Conservation (phyloP, 1,140 invertebrate genomes). For the Araneus ventricosus region DNA sequence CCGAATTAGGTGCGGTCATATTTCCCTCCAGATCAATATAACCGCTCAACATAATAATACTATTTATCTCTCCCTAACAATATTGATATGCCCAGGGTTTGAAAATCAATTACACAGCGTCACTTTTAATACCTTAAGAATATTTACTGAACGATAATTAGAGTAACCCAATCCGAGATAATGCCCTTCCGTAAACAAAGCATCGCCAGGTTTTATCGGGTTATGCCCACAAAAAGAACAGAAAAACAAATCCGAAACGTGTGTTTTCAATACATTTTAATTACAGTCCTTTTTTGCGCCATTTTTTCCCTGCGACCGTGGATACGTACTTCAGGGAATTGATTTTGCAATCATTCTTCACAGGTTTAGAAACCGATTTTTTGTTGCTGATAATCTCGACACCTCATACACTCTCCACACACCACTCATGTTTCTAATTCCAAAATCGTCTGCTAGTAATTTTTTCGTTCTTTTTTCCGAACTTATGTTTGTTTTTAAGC, state of each 20-base stretch:
- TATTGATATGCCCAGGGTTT: neutral
- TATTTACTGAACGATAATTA: conserved; percentile 30
- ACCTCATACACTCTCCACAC: neutral
- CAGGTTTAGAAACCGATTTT: conserved; percentile 2
- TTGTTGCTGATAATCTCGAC: conserved; percentile 19
- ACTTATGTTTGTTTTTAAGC: conserved; percentile 25
- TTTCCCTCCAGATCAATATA: neutral
- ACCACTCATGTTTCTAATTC: conserved; percentile 33
- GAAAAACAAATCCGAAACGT: conserved; percentile 26
- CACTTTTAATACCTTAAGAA: conserved; percentile 36
- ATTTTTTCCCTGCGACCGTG: neutral
- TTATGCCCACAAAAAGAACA: neutral
- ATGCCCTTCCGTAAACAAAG: neutral
- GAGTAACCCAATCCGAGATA: conserved; percentile 6
- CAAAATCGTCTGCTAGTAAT: neutral
- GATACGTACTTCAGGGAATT: conserved; percentile 24
- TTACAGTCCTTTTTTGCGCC: neutral
- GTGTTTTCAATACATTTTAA: conserved; percentile 43
- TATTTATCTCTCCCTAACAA: conserved; percentile 1
- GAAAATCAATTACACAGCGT: neutral
- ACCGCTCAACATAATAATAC: conserved; percentile 19
- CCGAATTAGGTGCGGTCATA: neutral
- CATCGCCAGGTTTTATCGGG: conserved; percentile 1
- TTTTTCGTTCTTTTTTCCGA: neutral
- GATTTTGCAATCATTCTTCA: conserved; percentile 64